Conservation (phyloP, 2,888 invertebrate species). For the Julus scandinavius region DNA sequence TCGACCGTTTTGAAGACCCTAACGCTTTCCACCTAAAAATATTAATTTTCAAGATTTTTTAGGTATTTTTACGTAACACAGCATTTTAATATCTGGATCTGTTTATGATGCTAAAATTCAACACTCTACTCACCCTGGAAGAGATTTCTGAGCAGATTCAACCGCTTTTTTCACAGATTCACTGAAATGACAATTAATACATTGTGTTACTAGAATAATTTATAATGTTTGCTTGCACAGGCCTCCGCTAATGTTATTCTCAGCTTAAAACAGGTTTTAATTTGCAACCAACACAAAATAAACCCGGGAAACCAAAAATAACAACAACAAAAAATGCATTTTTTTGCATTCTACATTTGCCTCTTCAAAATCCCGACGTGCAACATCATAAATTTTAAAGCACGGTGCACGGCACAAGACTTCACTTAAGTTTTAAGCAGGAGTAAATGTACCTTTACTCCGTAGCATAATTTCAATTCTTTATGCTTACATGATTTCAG, state of each 20-base stretch:
- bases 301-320: too few species aligned
- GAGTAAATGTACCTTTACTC: too few species aligned
- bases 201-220: neutral
- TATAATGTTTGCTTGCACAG: too few species aligned
- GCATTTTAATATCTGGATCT: neutral
- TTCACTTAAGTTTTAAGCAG: too few species aligned
- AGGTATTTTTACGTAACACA: neutral
- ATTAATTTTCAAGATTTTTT: too few species aligned
- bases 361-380: too few species aligned
- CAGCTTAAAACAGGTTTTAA: too few species aligned
- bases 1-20: neutral
- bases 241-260: too few species aligned
- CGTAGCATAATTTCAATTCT: neutral
- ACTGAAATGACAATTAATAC: neutral
- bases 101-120: neutral
- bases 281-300: too few species aligned
- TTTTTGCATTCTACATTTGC: too few species aligned
- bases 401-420: too few species aligned
- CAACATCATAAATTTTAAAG: too few species aligned
- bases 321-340: neutral
- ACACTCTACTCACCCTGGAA: neutral
- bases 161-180: conserved; percentile 45
- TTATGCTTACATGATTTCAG: neutral
- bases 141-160: conserved; percentile 22
- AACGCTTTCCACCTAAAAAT: neutral